Evolutionary conservation across 2,113 vertebrate genomes (phyloP).

Genomic region (Urocynchramus pylzowi): DNA sequence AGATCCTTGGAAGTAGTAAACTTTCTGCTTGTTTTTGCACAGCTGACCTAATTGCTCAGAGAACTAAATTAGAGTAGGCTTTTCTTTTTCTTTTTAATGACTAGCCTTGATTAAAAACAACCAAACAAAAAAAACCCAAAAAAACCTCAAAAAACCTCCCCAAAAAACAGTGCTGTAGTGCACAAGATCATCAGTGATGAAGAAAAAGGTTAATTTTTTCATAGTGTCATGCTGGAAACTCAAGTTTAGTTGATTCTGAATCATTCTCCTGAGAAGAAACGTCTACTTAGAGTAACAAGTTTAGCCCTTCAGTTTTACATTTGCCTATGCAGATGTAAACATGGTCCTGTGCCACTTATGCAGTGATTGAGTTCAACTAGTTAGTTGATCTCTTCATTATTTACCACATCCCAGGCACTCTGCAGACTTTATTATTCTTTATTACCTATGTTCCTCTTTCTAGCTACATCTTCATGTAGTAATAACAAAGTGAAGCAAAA

Average conservation of each 20-base stretch:
- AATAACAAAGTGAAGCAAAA: neutral
- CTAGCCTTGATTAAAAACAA: neutral
- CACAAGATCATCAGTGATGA: neutral
- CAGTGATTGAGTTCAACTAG: neutral
- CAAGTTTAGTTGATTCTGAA: neutral
- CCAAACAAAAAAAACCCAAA: rapidly evolving
- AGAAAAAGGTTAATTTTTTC: neutral
- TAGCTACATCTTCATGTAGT: neutral
- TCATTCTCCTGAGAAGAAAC: neutral
- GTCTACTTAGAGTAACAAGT: neutral
- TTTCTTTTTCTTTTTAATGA: neutral
- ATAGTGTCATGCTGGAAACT: neutral
- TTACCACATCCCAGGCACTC: neutral
- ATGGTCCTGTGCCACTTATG: neutral
- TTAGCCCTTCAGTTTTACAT: neutral
- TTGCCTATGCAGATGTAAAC: neutral
- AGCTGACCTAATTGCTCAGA: conserved; percentile 2
- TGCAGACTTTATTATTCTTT: neutral
- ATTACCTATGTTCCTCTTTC: neutral
- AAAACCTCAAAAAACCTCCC: too few species aligned
- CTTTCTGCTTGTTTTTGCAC: neutral
- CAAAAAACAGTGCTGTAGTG: neutral
- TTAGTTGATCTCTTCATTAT: neutral
- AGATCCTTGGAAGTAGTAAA: neutral
- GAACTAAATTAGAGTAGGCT: neutral